Conservation (phyloP, 2,888 invertebrate genomes). For the Heliconius ethilla region DNA sequence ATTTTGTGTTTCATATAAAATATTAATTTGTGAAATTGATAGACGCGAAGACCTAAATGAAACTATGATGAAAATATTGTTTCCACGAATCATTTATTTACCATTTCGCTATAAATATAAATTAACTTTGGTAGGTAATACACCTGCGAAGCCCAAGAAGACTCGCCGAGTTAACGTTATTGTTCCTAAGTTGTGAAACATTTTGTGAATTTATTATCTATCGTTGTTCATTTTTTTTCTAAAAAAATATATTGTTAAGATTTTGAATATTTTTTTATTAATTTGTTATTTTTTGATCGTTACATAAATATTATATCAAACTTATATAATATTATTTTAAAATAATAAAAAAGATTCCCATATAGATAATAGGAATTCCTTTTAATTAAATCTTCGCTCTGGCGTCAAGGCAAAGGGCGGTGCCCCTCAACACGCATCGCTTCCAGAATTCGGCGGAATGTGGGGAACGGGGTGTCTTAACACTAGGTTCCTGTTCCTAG, state of each 20-base stretch:
- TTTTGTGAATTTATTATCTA: neutral
- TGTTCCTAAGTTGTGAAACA: slow-evolving; percentile 15
- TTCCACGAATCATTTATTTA: slow-evolving; percentile 2
- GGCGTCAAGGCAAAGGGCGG: too few species aligned
- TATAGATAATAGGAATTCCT: too few species aligned
- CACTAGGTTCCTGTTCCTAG: too few species aligned
- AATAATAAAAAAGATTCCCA: too few species aligned
- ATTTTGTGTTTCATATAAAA: neutral
- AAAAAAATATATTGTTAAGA: neutral
- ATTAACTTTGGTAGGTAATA: neutral
- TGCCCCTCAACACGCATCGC: too few species aligned
- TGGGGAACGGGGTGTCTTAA: too few species aligned
- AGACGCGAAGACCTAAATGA: neutral
- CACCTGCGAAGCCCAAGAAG: neutral
- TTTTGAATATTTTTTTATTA: neutral
- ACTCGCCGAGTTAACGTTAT: neutral
- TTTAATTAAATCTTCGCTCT: too few species aligned
- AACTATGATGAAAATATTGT: neutral
- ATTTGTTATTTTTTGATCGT: neutral
- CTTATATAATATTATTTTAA: too few species aligned
- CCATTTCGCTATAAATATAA: neutral
- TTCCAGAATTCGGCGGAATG: too few species aligned
- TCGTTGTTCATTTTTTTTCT: neutral
- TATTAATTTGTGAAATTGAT: neutral
- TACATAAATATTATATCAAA: neutral